Conservation (phyloP, 1,140 invertebrate species). For the Papilio glaucus region DNA sequence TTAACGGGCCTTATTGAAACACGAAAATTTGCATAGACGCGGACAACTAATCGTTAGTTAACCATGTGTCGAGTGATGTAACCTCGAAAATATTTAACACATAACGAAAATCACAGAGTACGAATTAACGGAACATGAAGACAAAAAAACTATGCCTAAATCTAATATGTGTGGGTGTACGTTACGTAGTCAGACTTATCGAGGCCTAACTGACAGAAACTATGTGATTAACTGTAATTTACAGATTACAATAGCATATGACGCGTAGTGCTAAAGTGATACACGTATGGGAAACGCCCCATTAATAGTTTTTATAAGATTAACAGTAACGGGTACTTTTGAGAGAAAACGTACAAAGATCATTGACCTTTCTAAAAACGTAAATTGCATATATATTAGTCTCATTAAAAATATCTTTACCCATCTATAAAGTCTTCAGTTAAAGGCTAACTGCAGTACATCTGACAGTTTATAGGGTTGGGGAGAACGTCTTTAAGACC, state of each 20-base stretch:
- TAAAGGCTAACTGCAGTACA: no score
- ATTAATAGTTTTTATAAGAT: no score
- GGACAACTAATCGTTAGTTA: constrained; percentile 2
- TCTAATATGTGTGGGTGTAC: neutral
- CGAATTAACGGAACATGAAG: constrained; percentile 8
- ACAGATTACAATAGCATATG: neutral
- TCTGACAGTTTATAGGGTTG: no score
- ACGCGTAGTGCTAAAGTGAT: neutral
- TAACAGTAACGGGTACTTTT: no score
- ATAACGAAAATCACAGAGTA: neutral
- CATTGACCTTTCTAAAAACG: no score
- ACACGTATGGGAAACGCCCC: neutral
- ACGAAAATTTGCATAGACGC: neutral
- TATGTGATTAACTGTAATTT: constrained; percentile 20
- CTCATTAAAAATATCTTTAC: no score
- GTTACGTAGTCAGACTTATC: neutral
- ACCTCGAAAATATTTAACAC: neutral
- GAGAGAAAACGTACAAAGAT: no score
- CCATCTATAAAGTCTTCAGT: no score
- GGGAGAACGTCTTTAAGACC: no score
- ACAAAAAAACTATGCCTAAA: neutral
- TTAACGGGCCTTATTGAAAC: neutral
- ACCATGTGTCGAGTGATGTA: neutral
- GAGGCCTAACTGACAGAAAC: neutral
- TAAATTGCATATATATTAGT: no score